Percentiles rank a stretch among this genome's conserved stretches.
These are phyloP conservation scores for Drosophila neoperkinsi DNA, from an alignment of 2,888 invertebrate species.

Conservation along the genomic window DNA sequence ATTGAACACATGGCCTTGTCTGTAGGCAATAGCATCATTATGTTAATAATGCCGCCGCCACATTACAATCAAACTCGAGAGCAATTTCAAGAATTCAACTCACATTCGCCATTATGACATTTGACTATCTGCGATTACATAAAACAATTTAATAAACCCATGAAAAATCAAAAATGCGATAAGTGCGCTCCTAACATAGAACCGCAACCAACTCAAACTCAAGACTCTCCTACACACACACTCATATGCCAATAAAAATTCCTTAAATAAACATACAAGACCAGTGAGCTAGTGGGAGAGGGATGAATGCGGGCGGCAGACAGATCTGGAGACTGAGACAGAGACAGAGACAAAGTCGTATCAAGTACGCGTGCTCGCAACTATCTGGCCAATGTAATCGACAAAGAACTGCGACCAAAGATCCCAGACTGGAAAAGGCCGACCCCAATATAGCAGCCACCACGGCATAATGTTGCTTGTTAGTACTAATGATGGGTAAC, in stretches of 20 bases:
- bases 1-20: constrained; percentile 1
- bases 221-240: constrained; percentile 19
- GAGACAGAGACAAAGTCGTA: constrained; percentile 47
- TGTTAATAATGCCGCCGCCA: constrained; percentile 41
- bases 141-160: constrained; percentile 78
- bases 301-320: not conserved
- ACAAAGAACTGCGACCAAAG: constrained; percentile 36
- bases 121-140: constrained; percentile 64
- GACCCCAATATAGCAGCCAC: constrained; percentile 37
- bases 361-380: constrained; percentile 69
- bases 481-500: constrained; percentile 79
- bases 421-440: constrained; percentile 37
- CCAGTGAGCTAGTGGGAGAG: constrained; percentile 1
- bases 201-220: constrained; percentile 19
- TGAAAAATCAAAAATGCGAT: constrained; percentile 79
- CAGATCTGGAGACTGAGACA: not conserved
- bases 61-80: constrained; percentile 54
- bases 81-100: constrained; percentile 63
- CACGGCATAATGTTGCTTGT: constrained; percentile 70
- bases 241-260: constrained; percentile 67
- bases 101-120: constrained; percentile 52
- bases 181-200: constrained; percentile 40
- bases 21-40: constrained; percentile 39
- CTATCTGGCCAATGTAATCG: constrained; percentile 61
- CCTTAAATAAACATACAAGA: constrained; percentile 69